A percentile compares a stretch with the other conserved stretches of the same genome.
phyloP scores from a whole-genome alignment of 2,113 vertebrate genomes.

The Mirza zaza region DNA sequence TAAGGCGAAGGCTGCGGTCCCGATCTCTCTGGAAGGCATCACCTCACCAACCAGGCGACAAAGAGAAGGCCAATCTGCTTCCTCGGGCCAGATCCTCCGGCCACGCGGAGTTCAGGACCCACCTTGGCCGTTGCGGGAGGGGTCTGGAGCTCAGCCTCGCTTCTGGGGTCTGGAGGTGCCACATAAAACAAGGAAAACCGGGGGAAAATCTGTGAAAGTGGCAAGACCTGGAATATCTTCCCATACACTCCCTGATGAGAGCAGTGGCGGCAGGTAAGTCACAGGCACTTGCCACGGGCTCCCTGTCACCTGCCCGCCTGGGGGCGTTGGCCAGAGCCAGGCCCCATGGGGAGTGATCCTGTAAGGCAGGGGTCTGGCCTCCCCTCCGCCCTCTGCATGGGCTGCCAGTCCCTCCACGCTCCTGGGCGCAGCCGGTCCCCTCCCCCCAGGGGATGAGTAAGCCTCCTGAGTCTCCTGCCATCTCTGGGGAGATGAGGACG shows the following conservation, averaged over 20 bases:
- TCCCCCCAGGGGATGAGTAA: not conserved
- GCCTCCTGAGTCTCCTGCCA: not conserved
- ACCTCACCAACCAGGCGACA: not conserved
- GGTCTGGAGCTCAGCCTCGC: not conserved
- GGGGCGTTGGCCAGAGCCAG: too few relatives aligned
- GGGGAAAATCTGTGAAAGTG: not conserved
- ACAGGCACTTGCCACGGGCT: fast-evolving
- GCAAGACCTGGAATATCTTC: not conserved
- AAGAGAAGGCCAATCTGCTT: not conserved
- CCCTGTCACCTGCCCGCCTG: not conserved
- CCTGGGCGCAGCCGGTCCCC: too few relatives aligned
- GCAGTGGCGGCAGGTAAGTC: not conserved
- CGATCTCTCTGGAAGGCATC: not conserved
- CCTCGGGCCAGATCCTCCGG: not conserved
- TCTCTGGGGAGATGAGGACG: not conserved
- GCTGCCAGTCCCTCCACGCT: not conserved
- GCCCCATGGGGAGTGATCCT: not conserved
- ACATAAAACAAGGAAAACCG: not conserved
- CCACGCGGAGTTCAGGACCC: not conserved
- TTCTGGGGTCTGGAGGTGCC: not conserved
- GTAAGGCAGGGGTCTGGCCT: not conserved
- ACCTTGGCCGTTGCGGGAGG: not conserved
- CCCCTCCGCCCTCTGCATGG: not conserved
- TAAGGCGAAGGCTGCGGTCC: not conserved
- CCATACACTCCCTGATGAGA: not conserved